Evolutionary conservation across 2,888 invertebrate species (phyloP), one percentile per base, ranked within the genome.

Genomic region (Trichogramma dendrolimi): DNA sequence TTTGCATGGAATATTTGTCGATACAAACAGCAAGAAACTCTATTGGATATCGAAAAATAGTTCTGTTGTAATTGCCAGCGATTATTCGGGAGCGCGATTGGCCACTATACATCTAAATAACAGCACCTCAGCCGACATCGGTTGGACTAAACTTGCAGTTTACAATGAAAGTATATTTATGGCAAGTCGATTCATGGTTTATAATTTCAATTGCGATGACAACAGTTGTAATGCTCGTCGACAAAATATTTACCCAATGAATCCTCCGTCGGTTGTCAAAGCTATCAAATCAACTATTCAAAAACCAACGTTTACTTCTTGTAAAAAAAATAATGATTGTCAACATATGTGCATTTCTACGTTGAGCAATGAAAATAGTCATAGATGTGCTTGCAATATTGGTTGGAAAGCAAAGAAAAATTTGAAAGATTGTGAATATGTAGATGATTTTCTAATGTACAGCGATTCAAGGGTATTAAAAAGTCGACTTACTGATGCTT

Each of bases 281-380:
- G 8, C 54, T 44, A 6, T 65, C 6, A 38, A 55, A 39, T 44
- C 27, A 7, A 50, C 43, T 1, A 6, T 39, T 38, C 50, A 14
- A 41, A 41, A 8, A 0, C 1, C 47, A 40, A 6, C 6, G 4
- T 2, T 27, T 5, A 59, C 56, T 49, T 56, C 59, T 5, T 65
- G 65, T 8, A 41, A 11, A 6, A 52, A 40, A 5, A 10, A 52
- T n/a, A 62, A 65, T 8, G 65, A 61, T 10, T 65, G 65, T 38
- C 51, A 63, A 48, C 62, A 63, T 6, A 53, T 63, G 58, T 65
- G 65, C 8, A 14, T 65, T 38, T 40, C 57, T 8, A 50, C 10
- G 7, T 55, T 39, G 1, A 42, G 7, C 3, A 55, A 40, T 7
- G 39, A 44, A 7, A 48, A 43, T 7, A 10, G n/a, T 8, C n/a